A percentile compares a stretch with the other conserved stretches of the same genome.
Conservation (phyloP, 92 coral and sea anemone genomes). For the Parazoanthus darwini region DNA sequence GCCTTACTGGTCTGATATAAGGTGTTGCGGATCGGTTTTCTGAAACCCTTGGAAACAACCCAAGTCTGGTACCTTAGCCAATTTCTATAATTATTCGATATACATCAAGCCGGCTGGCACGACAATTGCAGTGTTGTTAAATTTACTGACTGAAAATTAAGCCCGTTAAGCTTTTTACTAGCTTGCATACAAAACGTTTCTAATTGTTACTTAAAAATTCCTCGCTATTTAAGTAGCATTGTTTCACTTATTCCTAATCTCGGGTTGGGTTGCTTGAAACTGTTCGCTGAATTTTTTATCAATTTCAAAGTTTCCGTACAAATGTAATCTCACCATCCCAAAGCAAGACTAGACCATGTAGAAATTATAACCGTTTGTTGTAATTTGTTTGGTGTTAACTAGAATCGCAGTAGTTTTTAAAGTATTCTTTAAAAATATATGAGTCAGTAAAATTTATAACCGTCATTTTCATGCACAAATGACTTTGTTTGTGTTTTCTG, state of each 20-base stretch:
- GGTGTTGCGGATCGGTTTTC: too few relatives aligned
- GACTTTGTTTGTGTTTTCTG: neutral
- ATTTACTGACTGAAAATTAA: neutral
- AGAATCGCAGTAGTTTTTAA: conserved; percentile 9
- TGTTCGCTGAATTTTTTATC: neutral
- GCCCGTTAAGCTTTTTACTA: conserved; percentile 17
- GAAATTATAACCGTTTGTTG: too few relatives aligned
- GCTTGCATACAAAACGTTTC: neutral
- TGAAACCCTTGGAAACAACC: neutral
- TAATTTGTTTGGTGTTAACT: neutral
- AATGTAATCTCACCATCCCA: neutral
- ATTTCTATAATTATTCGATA: neutral
- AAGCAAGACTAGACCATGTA: neutral
- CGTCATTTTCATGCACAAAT: neutral
- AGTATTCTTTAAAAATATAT: neutral
- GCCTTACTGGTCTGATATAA: neutral
- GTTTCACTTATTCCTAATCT: neutral
- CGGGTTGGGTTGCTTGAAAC: neutral
- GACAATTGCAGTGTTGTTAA: neutral
- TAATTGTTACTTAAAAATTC: neutral
- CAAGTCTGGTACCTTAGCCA: neutral
- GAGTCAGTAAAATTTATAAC: neutral
- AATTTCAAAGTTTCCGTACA: neutral
- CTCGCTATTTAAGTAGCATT: neutral
- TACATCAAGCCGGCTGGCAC: neutral